These are phyloP conservation scores for Eudasyphora cyanicolor DNA, from an alignment of 2,888 invertebrate species.

Conservation along the genomic window DNA sequence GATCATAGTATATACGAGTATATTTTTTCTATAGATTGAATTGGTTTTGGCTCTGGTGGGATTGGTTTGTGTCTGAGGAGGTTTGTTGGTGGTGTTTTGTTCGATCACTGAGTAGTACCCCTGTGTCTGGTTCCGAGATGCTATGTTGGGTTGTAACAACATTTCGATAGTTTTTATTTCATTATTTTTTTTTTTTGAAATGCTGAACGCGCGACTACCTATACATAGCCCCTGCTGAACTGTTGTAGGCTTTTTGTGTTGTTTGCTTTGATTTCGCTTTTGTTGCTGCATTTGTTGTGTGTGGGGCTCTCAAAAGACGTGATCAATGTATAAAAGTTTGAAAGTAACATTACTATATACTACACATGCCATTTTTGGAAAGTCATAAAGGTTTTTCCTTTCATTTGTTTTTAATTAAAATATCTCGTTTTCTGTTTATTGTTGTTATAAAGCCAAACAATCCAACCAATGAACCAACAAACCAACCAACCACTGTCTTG, in stretches of 20 bases:
- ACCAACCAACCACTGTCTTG: too few species aligned
- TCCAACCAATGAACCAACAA: too few species aligned
- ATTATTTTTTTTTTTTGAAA: neutral
- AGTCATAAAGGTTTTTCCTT: conserved; percentile 63
- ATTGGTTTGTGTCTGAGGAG: neutral
- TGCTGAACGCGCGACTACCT: too few species aligned
- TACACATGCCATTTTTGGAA: conserved; percentile 56
- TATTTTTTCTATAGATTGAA: neutral
- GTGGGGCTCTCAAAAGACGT: conserved; percentile 44
- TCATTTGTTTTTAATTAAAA: conserved; percentile 63
- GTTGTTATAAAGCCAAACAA: neutral
- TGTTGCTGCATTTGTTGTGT: conserved; percentile 27
- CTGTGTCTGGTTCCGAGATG: conserved; percentile 7
- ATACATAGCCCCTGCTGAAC: too few species aligned
- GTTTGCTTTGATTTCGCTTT: neutral
- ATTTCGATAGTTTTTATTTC: conserved; percentile 11
- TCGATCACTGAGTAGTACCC: neutral
- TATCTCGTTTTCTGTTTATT: conserved; percentile 36
- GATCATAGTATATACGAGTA: conserved; percentile 12
- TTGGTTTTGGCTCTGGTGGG: neutral
- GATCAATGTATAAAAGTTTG: conserved; percentile 45
- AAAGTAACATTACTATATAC: conserved; percentile 50
- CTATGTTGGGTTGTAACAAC: conserved; percentile 28
- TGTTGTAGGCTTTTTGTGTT: neutral
- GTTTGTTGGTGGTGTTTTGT: neutral